Conservation (phyloP, 2,888 invertebrate species). For the Petrolisthes manimaculis region DNA sequence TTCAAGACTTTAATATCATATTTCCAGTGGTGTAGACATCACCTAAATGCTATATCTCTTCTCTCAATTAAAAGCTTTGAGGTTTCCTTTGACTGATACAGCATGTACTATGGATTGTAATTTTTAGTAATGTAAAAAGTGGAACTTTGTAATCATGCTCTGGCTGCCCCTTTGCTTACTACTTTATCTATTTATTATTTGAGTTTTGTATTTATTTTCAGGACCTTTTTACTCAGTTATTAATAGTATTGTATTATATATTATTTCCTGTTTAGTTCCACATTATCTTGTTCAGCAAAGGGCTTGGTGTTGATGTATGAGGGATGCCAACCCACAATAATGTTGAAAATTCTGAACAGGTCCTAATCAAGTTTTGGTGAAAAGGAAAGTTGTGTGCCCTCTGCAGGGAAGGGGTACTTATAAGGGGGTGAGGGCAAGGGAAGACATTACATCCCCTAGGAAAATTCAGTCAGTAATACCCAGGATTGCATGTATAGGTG, state of each 20-base stretch:
- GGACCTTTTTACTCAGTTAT: slow-evolving; percentile 17
- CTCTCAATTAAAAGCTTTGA: too few relatives aligned
- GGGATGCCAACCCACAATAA: neutral
- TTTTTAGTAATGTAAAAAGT: too few relatives aligned
- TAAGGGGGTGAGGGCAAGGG: neutral
- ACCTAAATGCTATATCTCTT: too few relatives aligned
- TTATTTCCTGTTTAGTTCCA: slow-evolving; percentile 14
- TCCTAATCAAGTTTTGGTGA: slow-evolving; percentile 26
- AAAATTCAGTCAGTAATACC: too few relatives aligned
- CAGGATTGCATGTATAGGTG: too few relatives aligned
- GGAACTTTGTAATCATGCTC: neutral
- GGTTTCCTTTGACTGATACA: too few relatives aligned
- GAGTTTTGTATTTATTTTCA: slow-evolving; percentile 38
- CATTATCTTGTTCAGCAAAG: slow-evolving; percentile 10
- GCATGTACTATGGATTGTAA: too few relatives aligned
- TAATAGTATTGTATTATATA: neutral
- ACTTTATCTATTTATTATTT: slow-evolving; percentile 44
- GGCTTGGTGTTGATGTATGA: slow-evolving; percentile 18
- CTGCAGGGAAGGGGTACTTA: neutral
- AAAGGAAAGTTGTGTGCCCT: slow-evolving; percentile 37
- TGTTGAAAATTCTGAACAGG: slow-evolving; percentile 29
- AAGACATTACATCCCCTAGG: too few relatives aligned
- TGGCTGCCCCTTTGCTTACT: slow-evolving; percentile 37
- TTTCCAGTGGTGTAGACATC: too few relatives aligned
- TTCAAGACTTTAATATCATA: too few relatives aligned